Evolutionary conservation across 2,797 vertebrate genomes (phyloP).

Genomic region (Aldrovandia affinis): DNA sequence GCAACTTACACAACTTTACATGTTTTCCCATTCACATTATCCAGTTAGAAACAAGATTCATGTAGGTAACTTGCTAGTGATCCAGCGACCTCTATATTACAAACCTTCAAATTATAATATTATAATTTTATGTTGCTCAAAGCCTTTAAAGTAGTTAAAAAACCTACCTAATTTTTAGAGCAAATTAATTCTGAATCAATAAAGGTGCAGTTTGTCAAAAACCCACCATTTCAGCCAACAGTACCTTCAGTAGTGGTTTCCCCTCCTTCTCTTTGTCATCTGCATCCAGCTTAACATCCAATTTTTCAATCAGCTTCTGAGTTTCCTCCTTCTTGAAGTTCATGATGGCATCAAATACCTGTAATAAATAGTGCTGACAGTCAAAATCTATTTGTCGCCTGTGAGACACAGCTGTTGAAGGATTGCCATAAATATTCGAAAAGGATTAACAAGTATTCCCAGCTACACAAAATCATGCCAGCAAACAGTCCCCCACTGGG

Average conservation of each 20-base stretch:
- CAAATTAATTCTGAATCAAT: too few relatives aligned
- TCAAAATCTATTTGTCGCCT: not conserved
- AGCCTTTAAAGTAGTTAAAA: too few relatives aligned
- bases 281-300: constrained; percentile 53
- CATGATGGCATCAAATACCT: constrained; percentile 64
- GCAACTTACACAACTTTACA: not conserved
- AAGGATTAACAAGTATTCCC: not conserved
- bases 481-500: not conserved
- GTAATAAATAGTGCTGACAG: not conserved
- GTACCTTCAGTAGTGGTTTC: constrained; percentile 60
- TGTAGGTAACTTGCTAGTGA: not conserved
- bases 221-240: not conserved
- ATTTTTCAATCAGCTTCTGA: constrained; percentile 57
- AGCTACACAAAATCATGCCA: not conserved
- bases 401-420: not conserved
- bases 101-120: too few relatives aligned
- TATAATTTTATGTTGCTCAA: too few relatives aligned
- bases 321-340: constrained; percentile 63
- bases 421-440: not conserved
- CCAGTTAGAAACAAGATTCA: not conserved
- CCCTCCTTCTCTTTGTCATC: constrained; percentile 55
- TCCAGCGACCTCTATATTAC: not conserved
- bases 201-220: too few relatives aligned
- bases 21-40: not conserved
- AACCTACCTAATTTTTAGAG: too few relatives aligned